These are phyloP conservation scores for Dicrostonyx torquatus DNA, from an alignment of 2,797 vertebrate genomes.

Conservation along the genomic window DNA sequence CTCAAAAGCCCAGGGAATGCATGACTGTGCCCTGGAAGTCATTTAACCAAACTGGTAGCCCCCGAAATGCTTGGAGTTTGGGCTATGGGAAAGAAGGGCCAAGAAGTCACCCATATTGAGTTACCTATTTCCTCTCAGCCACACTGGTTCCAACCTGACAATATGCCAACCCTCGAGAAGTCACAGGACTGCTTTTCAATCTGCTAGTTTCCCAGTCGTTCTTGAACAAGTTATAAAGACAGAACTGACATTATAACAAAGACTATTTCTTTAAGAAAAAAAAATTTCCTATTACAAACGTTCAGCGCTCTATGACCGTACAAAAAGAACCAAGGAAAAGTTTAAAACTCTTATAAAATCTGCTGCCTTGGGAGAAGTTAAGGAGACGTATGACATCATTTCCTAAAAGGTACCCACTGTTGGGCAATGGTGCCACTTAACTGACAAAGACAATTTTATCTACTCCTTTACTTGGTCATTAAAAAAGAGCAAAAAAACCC, in stretches of 20 bases:
- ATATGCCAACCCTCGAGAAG: conserved; percentile 64
- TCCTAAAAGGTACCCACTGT: conserved; percentile 76
- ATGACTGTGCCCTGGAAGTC: conserved; percentile 1
- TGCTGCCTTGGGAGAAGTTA: conserved; percentile 43
- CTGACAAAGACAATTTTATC: conserved; percentile 61
- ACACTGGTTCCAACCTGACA: conserved; percentile 45
- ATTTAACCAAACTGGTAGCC: conserved; percentile 10
- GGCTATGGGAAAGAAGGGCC: too few relatives aligned
- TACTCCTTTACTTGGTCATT: conserved; percentile 63
- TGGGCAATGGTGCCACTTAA: conserved; percentile 66
- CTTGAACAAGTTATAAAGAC: conserved; percentile 80
- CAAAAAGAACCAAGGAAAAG: conserved; percentile 75
- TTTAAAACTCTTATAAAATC: conserved; percentile 75
- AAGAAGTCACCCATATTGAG: background rate
- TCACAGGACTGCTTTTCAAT: conserved; percentile 64
- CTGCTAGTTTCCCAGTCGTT: conserved; percentile 52
- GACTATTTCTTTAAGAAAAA: conserved; percentile 79
- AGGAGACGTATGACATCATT: conserved; percentile 11
- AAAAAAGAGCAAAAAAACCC: background rate
- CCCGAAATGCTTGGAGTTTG: background rate
- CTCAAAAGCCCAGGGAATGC: conserved; percentile 25
- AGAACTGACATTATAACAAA: conserved; percentile 81
- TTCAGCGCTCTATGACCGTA: conserved; percentile 70
- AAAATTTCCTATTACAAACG: conserved; percentile 80
- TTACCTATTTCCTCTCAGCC: conserved; percentile 28